phyloP scores from a whole-genome alignment of 2,888 invertebrate genomes.

The Petrophora chlorosata region DNA sequence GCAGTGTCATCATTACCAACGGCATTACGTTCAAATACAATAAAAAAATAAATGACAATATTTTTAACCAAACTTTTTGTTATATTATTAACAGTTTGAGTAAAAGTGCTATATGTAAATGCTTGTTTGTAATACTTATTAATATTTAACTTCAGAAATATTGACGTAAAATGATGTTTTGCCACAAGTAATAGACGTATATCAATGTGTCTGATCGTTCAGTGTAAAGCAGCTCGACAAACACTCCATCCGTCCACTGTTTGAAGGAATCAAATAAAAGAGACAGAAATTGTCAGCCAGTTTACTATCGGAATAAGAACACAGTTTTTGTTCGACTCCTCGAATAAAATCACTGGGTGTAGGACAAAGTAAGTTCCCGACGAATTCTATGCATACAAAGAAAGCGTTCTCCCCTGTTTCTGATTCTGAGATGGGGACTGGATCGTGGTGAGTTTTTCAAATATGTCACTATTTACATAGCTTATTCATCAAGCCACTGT shows the following conservation, averaged over 20 bases:
- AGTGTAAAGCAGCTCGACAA: conserved; percentile 35
- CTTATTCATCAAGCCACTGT: too few relatives aligned
- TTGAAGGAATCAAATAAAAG: conserved; percentile 54
- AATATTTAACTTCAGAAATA: too few relatives aligned
- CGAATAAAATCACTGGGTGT: conserved; percentile 12
- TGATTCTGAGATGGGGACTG: neutral
- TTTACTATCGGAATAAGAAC: conserved; percentile 46
- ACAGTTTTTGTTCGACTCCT: conserved; percentile 9
- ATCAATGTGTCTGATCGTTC: conserved; percentile 19
- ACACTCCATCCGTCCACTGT: conserved; percentile 36
- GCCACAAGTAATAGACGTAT: too few relatives aligned
- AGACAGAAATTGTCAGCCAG: conserved; percentile 47
- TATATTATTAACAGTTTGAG: too few relatives aligned
- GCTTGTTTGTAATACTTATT: too few relatives aligned
- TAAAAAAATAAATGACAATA: too few relatives aligned
- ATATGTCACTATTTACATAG: neutral
- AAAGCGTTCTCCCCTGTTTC: neutral
- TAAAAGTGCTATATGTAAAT: too few relatives aligned
- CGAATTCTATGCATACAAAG: conserved; percentile 5
- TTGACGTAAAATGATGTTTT: too few relatives aligned
- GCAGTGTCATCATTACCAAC: neutral
- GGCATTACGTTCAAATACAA: too few relatives aligned
- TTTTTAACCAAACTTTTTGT: too few relatives aligned
- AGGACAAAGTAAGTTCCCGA: conserved; percentile 4
- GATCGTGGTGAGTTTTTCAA: neutral